Base-by-base conservation (phyloP, 2,888 invertebrate genomes). In the Strigamia maritima region DNA sequence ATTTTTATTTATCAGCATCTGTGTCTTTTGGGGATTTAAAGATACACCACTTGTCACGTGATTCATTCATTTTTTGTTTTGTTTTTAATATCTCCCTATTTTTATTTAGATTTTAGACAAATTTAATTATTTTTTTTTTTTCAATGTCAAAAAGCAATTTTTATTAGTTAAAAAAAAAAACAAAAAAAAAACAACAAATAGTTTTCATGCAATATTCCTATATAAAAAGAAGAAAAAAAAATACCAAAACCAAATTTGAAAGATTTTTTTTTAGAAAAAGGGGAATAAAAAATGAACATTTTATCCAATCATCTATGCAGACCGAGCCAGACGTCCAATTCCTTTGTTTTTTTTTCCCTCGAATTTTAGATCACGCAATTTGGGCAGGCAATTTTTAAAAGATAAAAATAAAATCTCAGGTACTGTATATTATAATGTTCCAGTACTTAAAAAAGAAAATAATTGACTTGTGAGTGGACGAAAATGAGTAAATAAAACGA, bases 341-440 rank as follows among this genome's bases (percentile, higher is more conserved):
- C 16, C 49, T 14, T 44, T 16, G 16, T 44, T 14, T 44, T 54
- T 31, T n/a, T 31, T 31, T 31, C 31, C 31, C 31, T 31, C 31
- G 31, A 31, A 2, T 31, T 31, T 31, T 31, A 31, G 31, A 54
- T 54, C 54, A 19, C n/a, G 54, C 54, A 54, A 12, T 54, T 54
- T 54, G 31, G 31, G 31, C 31, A 31, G 31, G 31, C 31, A 31
- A 31, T 31, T 31, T 31, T 31, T 31, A 31, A 31, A 31, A 31
- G 31, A 31, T 54, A 54, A 19, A 19, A 19, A 19, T 12, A 22
- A 22, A 74, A 74, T 24, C 74, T 74, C 74, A 74, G 74, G 74
- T 74, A 74, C 24, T 74, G 74, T 74, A 74, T 26, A 74, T 22
- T 24, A 22, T 74, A 26, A 74, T 24, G 16, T 74, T 74, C 74